phyloP scores from a whole-genome alignment of 2,113 vertebrate species.

The Seriola rivoliana region DNA sequence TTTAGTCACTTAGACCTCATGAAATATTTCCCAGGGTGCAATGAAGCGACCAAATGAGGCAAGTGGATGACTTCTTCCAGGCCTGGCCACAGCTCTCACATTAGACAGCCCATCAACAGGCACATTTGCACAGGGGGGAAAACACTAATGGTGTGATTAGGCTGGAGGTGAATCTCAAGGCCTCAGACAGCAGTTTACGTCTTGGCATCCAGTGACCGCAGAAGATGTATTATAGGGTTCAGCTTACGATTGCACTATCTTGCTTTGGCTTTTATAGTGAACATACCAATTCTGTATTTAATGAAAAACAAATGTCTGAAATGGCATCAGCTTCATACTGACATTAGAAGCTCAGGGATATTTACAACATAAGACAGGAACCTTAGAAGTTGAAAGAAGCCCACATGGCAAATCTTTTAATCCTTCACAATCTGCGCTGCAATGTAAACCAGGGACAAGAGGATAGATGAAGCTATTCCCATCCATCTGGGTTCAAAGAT shows the following conservation, averaged over 20 bases:
- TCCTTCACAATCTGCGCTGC: conserved; percentile 61
- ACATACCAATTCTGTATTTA: conserved; percentile 6
- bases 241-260: conserved; percentile 7
- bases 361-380: conserved; percentile 41
- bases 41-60: conserved; percentile 78
- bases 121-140: conserved; percentile 72
- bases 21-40: conserved; percentile 85
- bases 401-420: conserved; percentile 71
- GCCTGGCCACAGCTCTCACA: conserved; percentile 75
- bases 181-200: conserved; percentile 69
- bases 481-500: conserved; percentile 70
- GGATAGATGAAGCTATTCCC: conserved; percentile 32
- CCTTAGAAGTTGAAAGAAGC: conserved; percentile 58
- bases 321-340: not conserved
- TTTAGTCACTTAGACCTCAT: conserved; percentile 87
- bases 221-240: conserved; percentile 30
- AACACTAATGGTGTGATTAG: conserved; percentile 79
- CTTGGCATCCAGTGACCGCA: conserved; percentile 51
- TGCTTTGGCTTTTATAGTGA: conserved; percentile 7
- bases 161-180: conserved; percentile 77
- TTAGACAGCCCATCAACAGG: conserved; percentile 79
- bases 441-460: conserved; percentile 51
- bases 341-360: conserved; percentile 26
- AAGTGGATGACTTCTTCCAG: conserved; percentile 75
- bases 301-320: conserved; percentile 4